Percentiles rank a stretch among this genome's conserved stretches.
These are phyloP conservation scores for Axinella damicornis DNA, from an alignment of 37 sponge, comb jelly and placozoan genomes.

Conservation along the genomic window DNA sequence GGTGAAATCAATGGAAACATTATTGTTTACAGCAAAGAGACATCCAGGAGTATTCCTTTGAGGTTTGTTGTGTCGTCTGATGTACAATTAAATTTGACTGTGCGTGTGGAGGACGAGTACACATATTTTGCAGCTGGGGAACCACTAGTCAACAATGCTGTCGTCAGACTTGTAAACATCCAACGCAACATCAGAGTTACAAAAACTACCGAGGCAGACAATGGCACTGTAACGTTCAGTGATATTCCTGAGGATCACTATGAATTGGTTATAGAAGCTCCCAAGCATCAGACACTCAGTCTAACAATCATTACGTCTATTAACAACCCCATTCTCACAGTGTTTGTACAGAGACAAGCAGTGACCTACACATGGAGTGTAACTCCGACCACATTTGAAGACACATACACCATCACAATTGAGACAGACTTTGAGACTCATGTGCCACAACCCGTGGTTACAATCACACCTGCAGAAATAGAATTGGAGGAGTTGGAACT, in stretches of 20 bases:
- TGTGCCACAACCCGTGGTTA: conserved; percentile 54
- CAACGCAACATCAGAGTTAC: conserved; percentile 19
- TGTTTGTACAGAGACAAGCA: conserved; percentile 45
- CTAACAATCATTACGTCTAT: conserved; percentile 20
- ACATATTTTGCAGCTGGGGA: conserved; percentile 49
- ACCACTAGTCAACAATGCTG: conserved; percentile 42
- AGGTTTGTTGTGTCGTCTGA: conserved; percentile 31
- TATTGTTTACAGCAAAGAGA: conserved; percentile 14
- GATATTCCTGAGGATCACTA: conserved; percentile 51
- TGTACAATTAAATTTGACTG: conserved; percentile 34
- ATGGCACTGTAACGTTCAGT: conserved; percentile 30
- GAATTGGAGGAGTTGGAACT: conserved; percentile 37
- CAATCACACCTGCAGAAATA: conserved; percentile 39
- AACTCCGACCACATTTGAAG: conserved; percentile 20
- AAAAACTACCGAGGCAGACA: neutral
- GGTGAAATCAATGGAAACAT: conserved; percentile 22
- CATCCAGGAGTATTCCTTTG: conserved; percentile 2
- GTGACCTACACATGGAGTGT: conserved; percentile 50
- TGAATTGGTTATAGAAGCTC: conserved; percentile 29
- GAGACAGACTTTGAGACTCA: conserved; percentile 57
- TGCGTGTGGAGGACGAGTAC: conserved; percentile 46
- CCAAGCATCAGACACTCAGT: conserved; percentile 2
- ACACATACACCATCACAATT: conserved; percentile 29
- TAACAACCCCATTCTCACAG: conserved; percentile 17
- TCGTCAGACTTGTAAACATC: conserved; percentile 11